A percentile compares a stretch with the other conserved stretches of the same genome.
phyloP scores from a whole-genome alignment of 2,888 invertebrate species.

The Thysanoteuthis rhombus region DNA sequence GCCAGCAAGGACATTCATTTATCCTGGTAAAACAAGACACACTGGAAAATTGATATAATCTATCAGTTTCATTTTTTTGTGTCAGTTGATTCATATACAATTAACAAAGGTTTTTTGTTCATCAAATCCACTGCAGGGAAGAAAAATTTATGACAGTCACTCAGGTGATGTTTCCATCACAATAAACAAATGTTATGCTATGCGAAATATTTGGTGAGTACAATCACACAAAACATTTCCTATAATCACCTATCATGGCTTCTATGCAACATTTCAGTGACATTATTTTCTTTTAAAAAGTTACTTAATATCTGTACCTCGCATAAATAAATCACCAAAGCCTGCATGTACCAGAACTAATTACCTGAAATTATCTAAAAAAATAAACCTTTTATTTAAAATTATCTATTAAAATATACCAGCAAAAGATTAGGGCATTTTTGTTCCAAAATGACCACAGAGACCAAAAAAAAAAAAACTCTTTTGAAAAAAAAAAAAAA shows the following conservation, averaged over 20 bases:
- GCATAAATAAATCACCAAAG: too few relatives aligned
- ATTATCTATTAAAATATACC: neutral
- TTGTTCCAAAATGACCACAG: too few relatives aligned
- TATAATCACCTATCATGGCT: neutral
- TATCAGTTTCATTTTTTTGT: too few relatives aligned
- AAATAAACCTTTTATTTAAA: neutral
- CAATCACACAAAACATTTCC: neutral
- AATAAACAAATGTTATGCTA: neutral
- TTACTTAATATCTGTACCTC: too few relatives aligned
- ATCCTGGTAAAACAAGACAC: too few relatives aligned
- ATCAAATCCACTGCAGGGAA: neutral
- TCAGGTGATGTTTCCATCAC: neutral
- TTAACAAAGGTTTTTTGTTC: neutral
- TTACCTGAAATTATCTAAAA: neutral
- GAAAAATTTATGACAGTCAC: too few relatives aligned
- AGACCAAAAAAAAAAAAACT: neutral
- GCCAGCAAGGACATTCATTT: too few relatives aligned
- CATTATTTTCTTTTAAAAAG: too few relatives aligned
- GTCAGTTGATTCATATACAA: neutral
- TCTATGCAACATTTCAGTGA: neutral
- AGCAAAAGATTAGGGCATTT: too few relatives aligned
- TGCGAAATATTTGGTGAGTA: neutral
- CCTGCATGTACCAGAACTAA: too few relatives aligned
- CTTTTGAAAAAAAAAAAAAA: neutral
- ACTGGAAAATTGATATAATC: too few relatives aligned